Base-by-base conservation (phyloP, 1,140 invertebrate species). In the Vanessa tameamea region DNA sequence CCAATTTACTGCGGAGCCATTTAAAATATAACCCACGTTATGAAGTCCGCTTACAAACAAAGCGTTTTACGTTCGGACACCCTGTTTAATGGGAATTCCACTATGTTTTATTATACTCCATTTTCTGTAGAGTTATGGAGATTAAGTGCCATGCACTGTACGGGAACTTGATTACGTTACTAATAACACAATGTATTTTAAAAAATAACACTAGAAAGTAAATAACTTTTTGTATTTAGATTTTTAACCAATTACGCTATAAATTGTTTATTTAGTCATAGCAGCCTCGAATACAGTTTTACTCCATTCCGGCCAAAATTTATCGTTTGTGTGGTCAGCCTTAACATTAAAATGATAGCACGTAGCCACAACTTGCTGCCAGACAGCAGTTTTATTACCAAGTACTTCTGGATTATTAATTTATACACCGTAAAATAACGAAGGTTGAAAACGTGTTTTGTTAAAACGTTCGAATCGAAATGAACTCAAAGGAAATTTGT, bases 301-400 rank as follows among this genome's bases (percentile, higher is more conserved):
- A 9, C 9, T 43, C 12, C 20, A 20, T 4, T 57, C 20, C 9
- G 12, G 8, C 2, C 16, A 57, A 61, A 31, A 61, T 43, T 31
- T 61, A 61, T 61, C 14, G 31, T 31, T 5, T 15, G 13, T 12
- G 26, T 26, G 31, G 57, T 61, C 57, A 61, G 23, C 26, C 26
- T 61, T 37, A 37, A 61, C n/a, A 37, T 37, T 61, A 26, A 61
- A 61, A 61, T 37, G 7, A 61, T 37, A 37, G 57, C 57, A 61
- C 26, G 57, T 37, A 61, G 57, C 23, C 55, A 13, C 55, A 57
- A 57, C 55, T 23, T 51, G 48, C 23, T 15, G 55, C 3, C 23
- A 26, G 20, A n/a, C 31, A 37, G 53, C 53, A 16, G 57, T 61
- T 59, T 59, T 61, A 61, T 61, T 26, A 61, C 57, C 7, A 16